phyloP scores from a whole-genome alignment of 2,888 invertebrate genomes.

The Xiphydria camelus region DNA sequence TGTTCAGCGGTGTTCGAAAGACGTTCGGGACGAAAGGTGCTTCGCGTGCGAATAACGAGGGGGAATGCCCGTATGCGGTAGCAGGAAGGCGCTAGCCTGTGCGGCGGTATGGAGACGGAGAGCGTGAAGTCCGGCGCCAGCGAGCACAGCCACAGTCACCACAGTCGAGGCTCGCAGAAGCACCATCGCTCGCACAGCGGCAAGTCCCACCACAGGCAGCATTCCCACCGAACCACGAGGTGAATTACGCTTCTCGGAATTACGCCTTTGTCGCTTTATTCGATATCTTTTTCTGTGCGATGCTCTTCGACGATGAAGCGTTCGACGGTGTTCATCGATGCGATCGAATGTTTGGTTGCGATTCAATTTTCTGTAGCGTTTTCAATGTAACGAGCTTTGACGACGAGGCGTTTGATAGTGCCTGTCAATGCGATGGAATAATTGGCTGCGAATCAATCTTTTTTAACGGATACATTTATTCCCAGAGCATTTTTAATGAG shows the following conservation, averaged over 20 bases:
- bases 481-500: no score
- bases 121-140: slow-evolving; percentile 80
- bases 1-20: not conserved
- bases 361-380: slow-evolving; percentile 1
- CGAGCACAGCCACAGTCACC: slow-evolving; percentile 77
- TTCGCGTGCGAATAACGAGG: slow-evolving; percentile 35
- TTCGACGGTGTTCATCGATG: not conserved
- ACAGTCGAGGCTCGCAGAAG: slow-evolving; percentile 49
- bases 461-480: no score
- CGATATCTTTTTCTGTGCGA: slow-evolving; percentile 1
- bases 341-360: no score
- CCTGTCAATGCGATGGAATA: no score
- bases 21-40: not conserved
- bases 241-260: slow-evolving; percentile 41
- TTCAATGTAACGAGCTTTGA: no score
- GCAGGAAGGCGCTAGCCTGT: slow-evolving; percentile 57
- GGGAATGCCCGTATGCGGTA: slow-evolving; percentile 56
- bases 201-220: slow-evolving; percentile 64
- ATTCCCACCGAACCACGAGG: slow-evolving; percentile 72
- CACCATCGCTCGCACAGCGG: slow-evolving; percentile 47
- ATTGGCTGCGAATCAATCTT: no score
- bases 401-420: no score
- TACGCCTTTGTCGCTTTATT: slow-evolving; percentile 1
- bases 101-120: slow-evolving; percentile 84
- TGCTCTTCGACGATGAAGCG: not conserved